These are phyloP conservation scores for Rhinatrema bivittatum DNA, from an alignment of 2,797 vertebrate genomes.

Conservation along the genomic window DNA sequence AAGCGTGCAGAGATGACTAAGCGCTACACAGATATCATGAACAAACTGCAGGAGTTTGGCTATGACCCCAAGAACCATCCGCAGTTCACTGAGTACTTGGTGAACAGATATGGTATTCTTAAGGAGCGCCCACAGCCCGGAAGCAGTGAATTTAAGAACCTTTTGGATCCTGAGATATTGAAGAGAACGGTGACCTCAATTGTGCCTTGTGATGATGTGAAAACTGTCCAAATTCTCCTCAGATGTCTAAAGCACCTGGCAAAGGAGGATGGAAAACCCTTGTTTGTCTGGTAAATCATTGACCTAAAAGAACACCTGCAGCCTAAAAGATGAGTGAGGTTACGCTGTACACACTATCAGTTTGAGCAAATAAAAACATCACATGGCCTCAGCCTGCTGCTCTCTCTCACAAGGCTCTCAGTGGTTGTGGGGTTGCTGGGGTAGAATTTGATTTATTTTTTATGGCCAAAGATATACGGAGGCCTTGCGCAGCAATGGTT, in stretches of 20 bases:
- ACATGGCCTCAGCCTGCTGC: too few species aligned
- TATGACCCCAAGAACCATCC: slow-evolving; percentile 42
- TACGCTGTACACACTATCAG: too few species aligned
- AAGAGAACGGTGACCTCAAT: slow-evolving; percentile 12
- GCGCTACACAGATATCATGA: slow-evolving; percentile 32
- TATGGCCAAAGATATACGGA: too few species aligned
- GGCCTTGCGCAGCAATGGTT: too few species aligned
- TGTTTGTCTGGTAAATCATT: slow-evolving; percentile 44
- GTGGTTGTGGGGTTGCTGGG: too few species aligned
- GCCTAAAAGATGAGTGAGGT: too few species aligned
- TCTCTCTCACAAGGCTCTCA: too few species aligned
- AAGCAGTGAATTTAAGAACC: not conserved
- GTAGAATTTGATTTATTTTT: too few species aligned
- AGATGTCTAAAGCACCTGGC: slow-evolving; percentile 45
- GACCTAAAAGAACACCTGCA: too few species aligned
- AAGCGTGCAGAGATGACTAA: slow-evolving; percentile 26
- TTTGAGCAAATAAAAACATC: too few species aligned
- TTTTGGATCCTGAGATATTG: slow-evolving; percentile 25
- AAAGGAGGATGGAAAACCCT: slow-evolving; percentile 27
- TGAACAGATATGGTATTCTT: slow-evolving; percentile 54
- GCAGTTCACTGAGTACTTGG: slow-evolving; percentile 41
- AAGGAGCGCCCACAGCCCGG: slow-evolving; percentile 10
- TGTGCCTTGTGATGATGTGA: slow-evolving; percentile 30
- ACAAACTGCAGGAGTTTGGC: slow-evolving; percentile 25
- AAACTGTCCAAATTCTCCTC: slow-evolving; percentile 42